Evolutionary conservation across 2,888 invertebrate species (phyloP), one percentile per base, ranked within the genome.

Genomic region (Eueremaeus valkanovi): DNA sequence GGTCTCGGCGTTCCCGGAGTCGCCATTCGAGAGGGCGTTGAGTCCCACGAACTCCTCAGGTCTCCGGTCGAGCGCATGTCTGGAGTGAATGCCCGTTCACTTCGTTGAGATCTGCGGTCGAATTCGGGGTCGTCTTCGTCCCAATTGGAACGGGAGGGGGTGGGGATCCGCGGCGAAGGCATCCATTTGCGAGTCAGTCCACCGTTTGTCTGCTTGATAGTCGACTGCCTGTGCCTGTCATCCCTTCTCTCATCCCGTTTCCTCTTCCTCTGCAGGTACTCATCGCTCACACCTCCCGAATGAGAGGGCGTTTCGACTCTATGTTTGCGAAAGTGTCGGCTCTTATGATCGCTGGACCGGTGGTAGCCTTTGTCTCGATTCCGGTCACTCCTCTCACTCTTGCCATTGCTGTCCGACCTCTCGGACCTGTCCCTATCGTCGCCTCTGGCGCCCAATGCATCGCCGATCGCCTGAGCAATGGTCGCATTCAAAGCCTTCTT

Each of bases 241-340:
- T 87, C 87, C 73, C 88, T 85, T 77, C 81, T 79, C 49, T 83
- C 79, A 77, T 80, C 78, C 61, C 90, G 86, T 81, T 90, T 89
- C 42, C 90, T 84, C 81, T 92, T 86, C 66, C 92, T 87, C 80
- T 90, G 88, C 75, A 89, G 86, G 0, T 92, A 92, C 82, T 89
- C 89, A 75, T 89, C 88, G 36, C 92, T 92, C 29, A 96, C 90
- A 6, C 96, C 96, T 5, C 95, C 96, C 0, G 95, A 94, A 81
- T 96, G 90, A 0, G 95, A 92, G 0, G 97, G 97, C 0, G 96
- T 96, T 85, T 97, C 96, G 81, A 90, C 90, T 80, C 90, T 88
- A 16, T 89, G 87, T 72, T 88, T 87, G 70, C 96, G 88, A 81
- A 95, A 92, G 82, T 92, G 90, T 29, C 77, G 75, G 27, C 76